Conservation (phyloP, 2,888 invertebrate genomes). For the Eristalis pertinax region DNA sequence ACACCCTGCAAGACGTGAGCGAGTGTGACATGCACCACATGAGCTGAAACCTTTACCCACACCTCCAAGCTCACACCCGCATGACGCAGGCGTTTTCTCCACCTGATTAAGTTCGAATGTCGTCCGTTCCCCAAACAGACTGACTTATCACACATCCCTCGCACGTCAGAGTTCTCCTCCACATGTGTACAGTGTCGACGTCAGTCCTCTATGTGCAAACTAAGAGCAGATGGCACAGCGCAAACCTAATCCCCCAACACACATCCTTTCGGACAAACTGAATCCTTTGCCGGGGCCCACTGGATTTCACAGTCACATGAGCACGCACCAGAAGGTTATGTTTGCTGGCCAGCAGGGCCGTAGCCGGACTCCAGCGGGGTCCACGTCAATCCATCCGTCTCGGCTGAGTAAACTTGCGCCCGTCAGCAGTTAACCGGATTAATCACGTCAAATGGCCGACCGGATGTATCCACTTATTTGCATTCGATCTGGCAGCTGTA, state of each 20-base stretch:
- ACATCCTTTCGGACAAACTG: background rate
- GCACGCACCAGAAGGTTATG: background rate
- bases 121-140: background rate
- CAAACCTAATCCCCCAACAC: background rate
- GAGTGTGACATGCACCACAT: too few relatives aligned
- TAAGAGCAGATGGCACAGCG: background rate
- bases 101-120: background rate
- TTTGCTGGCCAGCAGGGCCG: background rate
- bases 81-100: background rate
- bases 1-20: too few relatives aligned
- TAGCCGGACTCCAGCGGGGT: too few relatives aligned
- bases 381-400: background rate
- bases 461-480: constrained; percentile 13
- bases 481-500: background rate
- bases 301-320: background rate
- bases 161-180: background rate
- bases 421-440: constrained; percentile 14
- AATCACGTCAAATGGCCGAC: constrained; percentile 6
- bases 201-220: background rate
- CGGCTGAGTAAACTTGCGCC: background rate
- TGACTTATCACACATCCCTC: background rate
- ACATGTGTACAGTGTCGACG: background rate
- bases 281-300: background rate
- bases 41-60: background rate
- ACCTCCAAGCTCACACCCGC: background rate